phyloP scores from a whole-genome alignment of 2,797 vertebrate genomes.

The Gadopsis marmoratus region DNA sequence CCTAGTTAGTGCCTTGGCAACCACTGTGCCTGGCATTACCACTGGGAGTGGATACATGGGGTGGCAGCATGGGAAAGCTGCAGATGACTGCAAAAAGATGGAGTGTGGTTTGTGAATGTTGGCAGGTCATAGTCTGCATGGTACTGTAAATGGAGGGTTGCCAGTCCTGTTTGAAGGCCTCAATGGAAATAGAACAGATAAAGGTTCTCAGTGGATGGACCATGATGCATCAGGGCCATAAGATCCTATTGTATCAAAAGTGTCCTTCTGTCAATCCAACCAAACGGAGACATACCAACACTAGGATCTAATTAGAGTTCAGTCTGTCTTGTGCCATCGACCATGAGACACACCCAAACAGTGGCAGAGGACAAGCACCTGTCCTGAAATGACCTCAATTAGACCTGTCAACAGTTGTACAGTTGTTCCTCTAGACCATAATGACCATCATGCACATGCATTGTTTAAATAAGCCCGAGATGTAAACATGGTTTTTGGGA shows the following conservation, averaged over 20 bases:
- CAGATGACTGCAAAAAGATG: neutral
- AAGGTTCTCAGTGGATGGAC: constrained; percentile 1
- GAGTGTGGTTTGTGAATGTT: neutral
- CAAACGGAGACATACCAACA: constrained; percentile 54
- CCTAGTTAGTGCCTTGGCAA: constrained; percentile 53
- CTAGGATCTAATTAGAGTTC: constrained; percentile 78
- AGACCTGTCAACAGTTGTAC: constrained; percentile 42
- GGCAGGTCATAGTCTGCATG: neutral
- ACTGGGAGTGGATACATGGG: neutral
- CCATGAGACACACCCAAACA: constrained; percentile 67
- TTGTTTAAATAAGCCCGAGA: neutral
- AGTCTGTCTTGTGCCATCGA: constrained; percentile 64
- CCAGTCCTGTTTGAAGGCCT: neutral
- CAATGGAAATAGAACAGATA: neutral
- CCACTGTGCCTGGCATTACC: neutral
- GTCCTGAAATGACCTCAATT: constrained; percentile 66
- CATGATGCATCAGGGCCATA: neutral
- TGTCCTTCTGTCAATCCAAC: constrained; percentile 23
- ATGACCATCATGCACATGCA: constrained; percentile 1
- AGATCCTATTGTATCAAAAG: constrained; percentile 14
- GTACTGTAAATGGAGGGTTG: neutral
- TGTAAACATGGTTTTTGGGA: neutral
- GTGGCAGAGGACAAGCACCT: constrained; percentile 31
- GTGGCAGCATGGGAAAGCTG: constrained; percentile 23
- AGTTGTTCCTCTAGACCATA: neutral